Percentiles rank a stretch among this genome's conserved stretches.
Evolutionary conservation across 2,797 vertebrate species (phyloP).

Genomic region (Hirundo rustica): DNA sequence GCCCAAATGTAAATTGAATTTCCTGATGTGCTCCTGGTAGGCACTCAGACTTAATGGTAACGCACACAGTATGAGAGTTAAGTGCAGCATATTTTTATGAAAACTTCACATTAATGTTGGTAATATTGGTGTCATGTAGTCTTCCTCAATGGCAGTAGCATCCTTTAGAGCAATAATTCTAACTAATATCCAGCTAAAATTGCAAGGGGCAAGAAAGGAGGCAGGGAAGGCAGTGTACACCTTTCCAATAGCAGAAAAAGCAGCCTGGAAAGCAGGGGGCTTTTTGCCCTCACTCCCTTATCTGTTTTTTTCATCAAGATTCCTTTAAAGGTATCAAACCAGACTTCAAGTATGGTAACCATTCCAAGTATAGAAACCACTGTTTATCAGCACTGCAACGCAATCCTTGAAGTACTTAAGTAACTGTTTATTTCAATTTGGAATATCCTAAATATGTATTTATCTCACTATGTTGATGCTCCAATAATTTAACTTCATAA

Average conservation of each 20-base stretch:
- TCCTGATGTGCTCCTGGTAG: not conserved
- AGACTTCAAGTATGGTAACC: not conserved
- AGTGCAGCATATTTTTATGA: not conserved
- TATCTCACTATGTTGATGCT: not conserved
- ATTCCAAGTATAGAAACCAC: not conserved
- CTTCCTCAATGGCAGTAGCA: not conserved
- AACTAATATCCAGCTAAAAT: not conserved
- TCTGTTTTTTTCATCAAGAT: not conserved
- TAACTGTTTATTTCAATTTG: not conserved
- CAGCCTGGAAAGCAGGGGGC: not conserved
- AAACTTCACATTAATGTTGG: not conserved
- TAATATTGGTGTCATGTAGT: not conserved
- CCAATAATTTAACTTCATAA: not conserved
- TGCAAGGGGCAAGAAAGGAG: accelerated
- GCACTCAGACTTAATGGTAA: not conserved
- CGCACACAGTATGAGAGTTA: not conserved
- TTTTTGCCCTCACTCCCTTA: not conserved
- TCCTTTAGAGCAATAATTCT: not conserved
- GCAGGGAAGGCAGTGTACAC: accelerated
- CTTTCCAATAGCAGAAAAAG: not conserved
- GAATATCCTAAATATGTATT: not conserved
- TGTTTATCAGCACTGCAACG: not conserved
- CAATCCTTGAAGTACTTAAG: not conserved
- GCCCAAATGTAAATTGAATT: not conserved
- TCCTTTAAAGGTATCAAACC: not conserved